Percentiles rank a stretch among this genome's conserved stretches.
Conservation (phyloP, 2,113 vertebrate genomes). For the Laticauda laticaudata region DNA sequence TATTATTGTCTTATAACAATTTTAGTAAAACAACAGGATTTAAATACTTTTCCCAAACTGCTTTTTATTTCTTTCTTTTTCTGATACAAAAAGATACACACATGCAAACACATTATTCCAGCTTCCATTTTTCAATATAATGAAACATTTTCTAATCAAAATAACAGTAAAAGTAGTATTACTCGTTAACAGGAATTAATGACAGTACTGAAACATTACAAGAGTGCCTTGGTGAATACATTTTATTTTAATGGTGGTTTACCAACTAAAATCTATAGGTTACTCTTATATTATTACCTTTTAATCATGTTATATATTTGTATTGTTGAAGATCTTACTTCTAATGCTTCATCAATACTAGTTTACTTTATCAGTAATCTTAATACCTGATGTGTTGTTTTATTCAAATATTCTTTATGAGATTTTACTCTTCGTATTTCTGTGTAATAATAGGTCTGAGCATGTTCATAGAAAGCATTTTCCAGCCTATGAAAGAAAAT, state of each 20-base stretch:
- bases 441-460: conserved; percentile 96
- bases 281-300: neutral
- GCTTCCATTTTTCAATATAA: neutral
- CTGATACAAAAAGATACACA: neutral
- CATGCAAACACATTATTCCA: neutral
- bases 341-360: neutral
- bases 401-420: conserved; percentile 98
- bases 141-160: neutral
- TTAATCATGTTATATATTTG: neutral
- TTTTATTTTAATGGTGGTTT: neutral
- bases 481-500: conserved; percentile 82
- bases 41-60: neutral
- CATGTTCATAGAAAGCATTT: conserved; percentile 98
- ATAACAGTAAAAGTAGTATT: neutral
- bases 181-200: neutral
- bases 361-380: neutral
- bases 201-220: neutral
- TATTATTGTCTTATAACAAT: neutral
- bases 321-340: neutral
- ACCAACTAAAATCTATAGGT: neutral
- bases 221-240: neutral
- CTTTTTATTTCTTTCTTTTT: neutral
- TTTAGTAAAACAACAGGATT: neutral
- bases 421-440: conserved; percentile 96
- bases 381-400: conserved; percentile 96